These are phyloP conservation scores for Anarrhichthys ocellatus DNA, from an alignment of 2,113 vertebrate genomes.

Conservation along the genomic window DNA sequence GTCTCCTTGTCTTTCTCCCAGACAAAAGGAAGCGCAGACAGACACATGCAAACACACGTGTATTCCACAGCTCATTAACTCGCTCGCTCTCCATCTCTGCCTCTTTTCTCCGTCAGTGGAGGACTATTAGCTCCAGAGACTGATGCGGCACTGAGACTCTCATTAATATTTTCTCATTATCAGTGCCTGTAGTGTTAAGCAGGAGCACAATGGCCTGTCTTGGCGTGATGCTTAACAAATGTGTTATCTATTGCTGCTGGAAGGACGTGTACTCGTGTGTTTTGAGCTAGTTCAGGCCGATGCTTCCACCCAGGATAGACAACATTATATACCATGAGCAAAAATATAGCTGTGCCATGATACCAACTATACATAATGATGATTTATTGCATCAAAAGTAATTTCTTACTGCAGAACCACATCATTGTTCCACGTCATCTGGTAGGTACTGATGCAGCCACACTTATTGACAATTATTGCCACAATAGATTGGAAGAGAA, in stretches of 20 bases:
- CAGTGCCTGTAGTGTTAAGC: constrained; percentile 40
- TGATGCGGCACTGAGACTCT: constrained; percentile 43
- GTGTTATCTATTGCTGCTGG: constrained; percentile 23
- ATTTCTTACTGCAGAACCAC: neutral
- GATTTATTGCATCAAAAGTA: constrained; percentile 4
- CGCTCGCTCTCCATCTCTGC: constrained; percentile 28
- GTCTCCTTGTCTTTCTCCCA: constrained; percentile 12
- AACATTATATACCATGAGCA: neutral
- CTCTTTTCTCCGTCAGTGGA: constrained; percentile 42
- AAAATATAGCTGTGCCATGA: neutral
- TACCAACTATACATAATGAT: neutral
- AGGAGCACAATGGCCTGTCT: constrained; percentile 45
- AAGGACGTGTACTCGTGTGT: constrained; percentile 28
- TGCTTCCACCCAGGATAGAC: neutral
- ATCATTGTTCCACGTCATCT: neutral
- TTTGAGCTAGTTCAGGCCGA: constrained; percentile 15
- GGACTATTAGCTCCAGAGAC: constrained; percentile 57
- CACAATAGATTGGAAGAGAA: neutral
- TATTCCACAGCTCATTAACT: constrained; percentile 61
- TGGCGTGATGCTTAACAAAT: constrained; percentile 48
- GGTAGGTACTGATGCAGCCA: neutral
- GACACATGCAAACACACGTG: constrained; percentile 53
- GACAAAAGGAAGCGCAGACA: neutral
- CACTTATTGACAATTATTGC: neutral
- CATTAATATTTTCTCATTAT: constrained; percentile 72